Percentiles rank a stretch among this genome's conserved stretches.
Conservation (phyloP, 1,140 invertebrate species). For the Anthonomus grandis region DNA sequence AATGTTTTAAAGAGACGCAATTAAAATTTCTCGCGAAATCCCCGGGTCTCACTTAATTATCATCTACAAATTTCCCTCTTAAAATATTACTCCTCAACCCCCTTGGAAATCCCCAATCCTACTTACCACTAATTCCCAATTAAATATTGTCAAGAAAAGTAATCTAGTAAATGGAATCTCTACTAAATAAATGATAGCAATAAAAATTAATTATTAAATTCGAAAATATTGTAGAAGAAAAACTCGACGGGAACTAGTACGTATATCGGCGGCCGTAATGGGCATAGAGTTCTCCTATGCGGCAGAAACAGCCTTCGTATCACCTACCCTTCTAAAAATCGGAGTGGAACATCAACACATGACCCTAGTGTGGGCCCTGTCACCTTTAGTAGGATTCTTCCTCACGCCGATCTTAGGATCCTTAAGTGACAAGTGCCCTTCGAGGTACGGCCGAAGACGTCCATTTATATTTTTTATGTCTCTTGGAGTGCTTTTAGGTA, state of each 20-base stretch:
- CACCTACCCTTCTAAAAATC: constrained; percentile 89
- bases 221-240: constrained; percentile 61
- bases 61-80: too few relatives aligned
- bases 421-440: constrained; percentile 83
- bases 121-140: too few relatives aligned
- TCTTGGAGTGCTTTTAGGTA: constrained; percentile 84
- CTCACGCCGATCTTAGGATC: constrained; percentile 89
- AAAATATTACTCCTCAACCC: too few relatives aligned
- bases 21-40: too few relatives aligned
- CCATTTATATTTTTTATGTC: constrained; percentile 90
- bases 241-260: constrained; percentile 74
- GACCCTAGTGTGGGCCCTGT: constrained; percentile 94
- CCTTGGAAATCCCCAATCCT: too few relatives aligned
- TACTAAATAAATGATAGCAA: too few relatives aligned
- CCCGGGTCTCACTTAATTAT: too few relatives aligned
- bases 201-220: neutral
- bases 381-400: constrained; percentile 89
- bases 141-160: too few relatives aligned
- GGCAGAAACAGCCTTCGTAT: constrained; percentile 95
- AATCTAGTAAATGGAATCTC: too few relatives aligned
- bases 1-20: too few relatives aligned
- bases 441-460: constrained; percentile 75
- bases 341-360: constrained; percentile 88
- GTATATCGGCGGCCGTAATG: constrained; percentile 91
- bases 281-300: constrained; percentile 97